phyloP scores from a whole-genome alignment of 2,113 vertebrate species.

The Leucoraja erinaceus region DNA sequence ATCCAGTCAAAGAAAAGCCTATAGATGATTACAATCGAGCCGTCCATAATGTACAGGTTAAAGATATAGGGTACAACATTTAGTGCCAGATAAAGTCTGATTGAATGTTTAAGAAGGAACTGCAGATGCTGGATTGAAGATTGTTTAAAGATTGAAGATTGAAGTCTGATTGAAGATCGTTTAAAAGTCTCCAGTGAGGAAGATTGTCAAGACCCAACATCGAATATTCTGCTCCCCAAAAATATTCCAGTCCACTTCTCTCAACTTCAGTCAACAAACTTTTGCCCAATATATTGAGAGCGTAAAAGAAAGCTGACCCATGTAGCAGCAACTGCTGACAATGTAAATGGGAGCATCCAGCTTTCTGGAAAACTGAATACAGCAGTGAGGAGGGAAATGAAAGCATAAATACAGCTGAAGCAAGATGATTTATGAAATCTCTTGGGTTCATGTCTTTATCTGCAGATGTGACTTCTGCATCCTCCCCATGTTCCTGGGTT shows the following conservation, averaged over 20 bases:
- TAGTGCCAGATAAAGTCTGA: too few species aligned
- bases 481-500: background rate
- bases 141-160: too few species aligned
- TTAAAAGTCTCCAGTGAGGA: too few species aligned
- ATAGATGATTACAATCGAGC: too few species aligned
- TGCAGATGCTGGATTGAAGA: too few species aligned
- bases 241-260: background rate
- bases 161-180: too few species aligned
- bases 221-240: too few species aligned
- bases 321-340: background rate
- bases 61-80: too few species aligned
- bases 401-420: slow-evolving; percentile 4
- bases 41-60: too few species aligned
- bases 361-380: background rate
- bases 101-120: too few species aligned
- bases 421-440: background rate
- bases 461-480: slow-evolving; percentile 19
- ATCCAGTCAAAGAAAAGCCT: too few species aligned
- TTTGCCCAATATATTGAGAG: background rate
- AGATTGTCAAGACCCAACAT: too few species aligned
- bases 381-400: background rate
- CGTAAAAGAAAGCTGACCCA: background rate
- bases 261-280: background rate
- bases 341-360: background rate
- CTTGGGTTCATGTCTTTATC: background rate